Base-by-base conservation (phyloP, 2,888 invertebrate genomes). In the Dichetophora obliterata region DNA sequence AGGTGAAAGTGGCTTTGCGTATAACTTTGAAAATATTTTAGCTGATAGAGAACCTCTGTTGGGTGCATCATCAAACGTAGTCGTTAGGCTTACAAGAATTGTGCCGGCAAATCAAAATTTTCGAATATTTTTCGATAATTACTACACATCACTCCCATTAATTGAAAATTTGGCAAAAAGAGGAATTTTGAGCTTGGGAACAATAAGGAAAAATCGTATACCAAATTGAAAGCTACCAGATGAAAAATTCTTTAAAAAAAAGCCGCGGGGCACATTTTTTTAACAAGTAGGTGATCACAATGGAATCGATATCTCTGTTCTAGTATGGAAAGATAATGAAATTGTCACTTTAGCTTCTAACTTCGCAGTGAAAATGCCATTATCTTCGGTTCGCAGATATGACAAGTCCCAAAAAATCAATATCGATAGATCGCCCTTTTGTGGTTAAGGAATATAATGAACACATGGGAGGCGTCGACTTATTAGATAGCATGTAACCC, bases 81-180 rank as follows among this genome's bases (percentile, higher is more conserved):
- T 52, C n/a, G 52, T 52, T n/a, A 14, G 52, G 6, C 52, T 52
- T 52, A n/a, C 52, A 14, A 31, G 31, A 31, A 31, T 31, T 31
- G 31, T 31, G 31, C 31, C 31, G 34, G 14, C 14, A 27, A 22
- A 63, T 34, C 24, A 63, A 5, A 22, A 27, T 63, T 63, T 16
- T 63, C 63, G 63, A 63, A 63, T 76, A 52, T 79, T 71, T 27
- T 59, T 73, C 19, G 77, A 77, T 37, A 77, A 63, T 63, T 65
- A 43, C 24, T 65, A 68, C 54, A 72, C 73, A 9, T 76, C 71
- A 3, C 31, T 78, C 34, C 77, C 79, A 50, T 68, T 78, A 37
- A 72, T 78, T 31, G 77, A 71, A 4, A 65, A 79, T 73, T 54
- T 79, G 31, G 31, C 31, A 31, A 31, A 31, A 31, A 31, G 31